Evolutionary conservation across 2,797 vertebrate species (phyloP).

Genomic region (Telmatherina bonti): DNA sequence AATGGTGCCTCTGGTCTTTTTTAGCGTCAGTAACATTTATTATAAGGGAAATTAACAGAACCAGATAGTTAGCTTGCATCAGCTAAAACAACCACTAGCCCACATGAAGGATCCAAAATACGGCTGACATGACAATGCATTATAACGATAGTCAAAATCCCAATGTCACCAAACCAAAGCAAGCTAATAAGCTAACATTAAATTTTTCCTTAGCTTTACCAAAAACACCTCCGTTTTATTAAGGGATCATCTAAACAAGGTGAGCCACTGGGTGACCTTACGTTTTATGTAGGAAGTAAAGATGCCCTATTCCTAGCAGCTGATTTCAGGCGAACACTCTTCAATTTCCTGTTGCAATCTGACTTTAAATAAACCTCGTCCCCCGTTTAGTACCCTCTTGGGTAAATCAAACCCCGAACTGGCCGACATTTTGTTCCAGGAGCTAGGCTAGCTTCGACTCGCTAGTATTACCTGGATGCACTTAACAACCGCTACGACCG

Average conservation of each 20-base stretch:
- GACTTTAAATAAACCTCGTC: conserved; percentile 41
- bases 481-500: conserved; percentile 33
- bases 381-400: conserved; percentile 53
- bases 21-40: conserved; percentile 11
- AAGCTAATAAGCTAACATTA: conserved; percentile 42
- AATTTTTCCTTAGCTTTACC: conserved; percentile 48
- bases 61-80: neutral
- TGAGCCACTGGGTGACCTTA: conserved; percentile 58
- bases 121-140: conserved; percentile 34
- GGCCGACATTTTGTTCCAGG: conserved; percentile 87
- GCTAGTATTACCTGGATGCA: conserved; percentile 72
- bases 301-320: conserved; percentile 22
- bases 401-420: conserved; percentile 66
- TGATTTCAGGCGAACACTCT: conserved; percentile 5
- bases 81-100: neutral
- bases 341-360: neutral
- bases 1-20: conserved; percentile 7
- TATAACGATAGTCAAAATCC: conserved; percentile 13
- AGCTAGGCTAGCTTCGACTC: conserved; percentile 70
- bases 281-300: neutral
- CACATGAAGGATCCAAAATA: conserved; percentile 18
- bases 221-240: conserved; percentile 28
- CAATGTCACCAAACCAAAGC: conserved; percentile 20
- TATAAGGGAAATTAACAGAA: conserved; percentile 13
- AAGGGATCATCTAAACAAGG: conserved; percentile 58